Percentiles rank a stretch among this genome's conserved stretches.
Conservation (phyloP, 1,140 invertebrate species). For the Megathymus violae region DNA sequence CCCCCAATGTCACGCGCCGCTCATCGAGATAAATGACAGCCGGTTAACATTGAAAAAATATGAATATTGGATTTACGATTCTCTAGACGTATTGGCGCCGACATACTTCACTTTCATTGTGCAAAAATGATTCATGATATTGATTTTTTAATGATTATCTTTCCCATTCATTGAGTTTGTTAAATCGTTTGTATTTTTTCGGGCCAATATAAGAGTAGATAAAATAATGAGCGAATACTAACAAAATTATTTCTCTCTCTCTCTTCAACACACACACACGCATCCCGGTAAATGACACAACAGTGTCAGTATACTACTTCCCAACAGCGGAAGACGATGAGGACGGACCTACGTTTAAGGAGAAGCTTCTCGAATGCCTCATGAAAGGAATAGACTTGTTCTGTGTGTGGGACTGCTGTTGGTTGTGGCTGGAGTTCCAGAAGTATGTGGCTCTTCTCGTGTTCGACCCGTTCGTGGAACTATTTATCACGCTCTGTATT, state of each 20-base stretch:
- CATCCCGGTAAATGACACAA: slow-evolving; percentile 76
- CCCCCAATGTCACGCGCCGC: slow-evolving; percentile 20
- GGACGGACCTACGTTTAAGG: slow-evolving; percentile 94
- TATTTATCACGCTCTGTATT: slow-evolving; percentile 99
- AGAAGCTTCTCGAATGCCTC: slow-evolving; percentile 89
- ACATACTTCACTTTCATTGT: slow-evolving; percentile 23
- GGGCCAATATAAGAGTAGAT: slow-evolving; percentile 52
- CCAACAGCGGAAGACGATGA: slow-evolving; percentile 94
- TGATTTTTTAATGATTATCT: neutral
- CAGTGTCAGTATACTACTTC: slow-evolving; percentile 97
- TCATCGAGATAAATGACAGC: slow-evolving; percentile 73
- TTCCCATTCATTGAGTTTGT: slow-evolving; percentile 5
- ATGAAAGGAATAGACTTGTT: slow-evolving; percentile 95
- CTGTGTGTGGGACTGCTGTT: slow-evolving; percentile 98
- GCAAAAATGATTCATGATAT: slow-evolving; percentile 8
- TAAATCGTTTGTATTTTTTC: slow-evolving; percentile 19
- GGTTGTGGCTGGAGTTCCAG: slow-evolving; percentile 95
- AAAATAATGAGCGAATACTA: slow-evolving; percentile 83
- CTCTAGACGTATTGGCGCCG: slow-evolving; percentile 33
- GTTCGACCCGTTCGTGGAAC: slow-evolving; percentile 98
- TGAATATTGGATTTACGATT: slow-evolving; percentile 73
- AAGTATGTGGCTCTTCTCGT: slow-evolving; percentile 95
- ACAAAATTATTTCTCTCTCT: slow-evolving; percentile 74
- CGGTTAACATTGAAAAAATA: slow-evolving; percentile 74
- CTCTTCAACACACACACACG: slow-evolving; percentile 73